Base-by-base conservation (phyloP, 2,888 invertebrate species). In the Aphrophora alni region DNA sequence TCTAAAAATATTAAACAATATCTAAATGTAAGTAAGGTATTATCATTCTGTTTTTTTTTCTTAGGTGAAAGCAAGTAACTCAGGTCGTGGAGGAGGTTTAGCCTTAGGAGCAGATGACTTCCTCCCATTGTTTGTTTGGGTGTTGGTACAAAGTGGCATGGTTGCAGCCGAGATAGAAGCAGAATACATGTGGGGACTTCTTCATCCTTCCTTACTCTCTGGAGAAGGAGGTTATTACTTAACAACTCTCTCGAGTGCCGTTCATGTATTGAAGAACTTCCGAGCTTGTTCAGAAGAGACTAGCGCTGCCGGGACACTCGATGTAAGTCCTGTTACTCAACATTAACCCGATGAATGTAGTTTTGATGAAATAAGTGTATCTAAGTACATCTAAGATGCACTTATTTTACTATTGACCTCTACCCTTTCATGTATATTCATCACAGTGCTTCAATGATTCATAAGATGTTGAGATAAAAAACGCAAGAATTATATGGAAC, bases 181-280 rank as follows among this genome's bases (percentile, higher is more conserved):
- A 0, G 97, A 98, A 87, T 95, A 97, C 87, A 98, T 98, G 97
- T 97, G 97, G 91, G 88, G 95, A 1, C 90, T 99, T 59, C 90
- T 98, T 44, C 98, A 98, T 81, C 96, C 97, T 0, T 96, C 97
- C 0, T 89, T 98, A 77, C 90, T 97, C 75, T 95, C 95, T 0
- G 98, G 98, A 2, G 98, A 98, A 88, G 97, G 97, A 0, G 97
- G 97, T 4, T 98, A 98, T 89, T 98, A 98, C 88, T 91, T 98
- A 81, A 97, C 98, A 0, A 96, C 97, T 0, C 90, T 98, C 77
- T 97, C 97, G 87, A 96, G 97, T 78, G 98, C 98, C 25, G 96
- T 98, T 0, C 95, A 96, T 77, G 95, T 96, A 81, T 90, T 97
- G 86, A 97, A 97, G 89, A 93, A 93, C 86, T 89, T 93, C 75